Evolutionary conservation across 2,888 invertebrate genomes (phyloP), one percentile per base, ranked within the genome.

Genomic region (Cetonia aurata): DNA sequence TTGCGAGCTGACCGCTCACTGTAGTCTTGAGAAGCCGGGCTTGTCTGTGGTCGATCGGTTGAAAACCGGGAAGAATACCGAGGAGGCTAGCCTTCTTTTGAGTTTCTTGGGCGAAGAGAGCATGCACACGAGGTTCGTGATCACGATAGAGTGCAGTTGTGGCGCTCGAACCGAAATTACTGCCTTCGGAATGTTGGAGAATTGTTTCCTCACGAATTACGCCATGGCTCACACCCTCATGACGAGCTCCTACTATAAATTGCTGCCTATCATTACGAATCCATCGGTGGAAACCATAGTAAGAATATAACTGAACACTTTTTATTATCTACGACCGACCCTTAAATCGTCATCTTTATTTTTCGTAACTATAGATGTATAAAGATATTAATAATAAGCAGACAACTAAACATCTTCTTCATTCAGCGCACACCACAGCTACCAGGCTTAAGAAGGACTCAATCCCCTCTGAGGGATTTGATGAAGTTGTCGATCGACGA

Each of bases 151-250:
- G 6, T 83, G 83, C 66, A 71, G 76, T 6, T 82, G 82, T 52
- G 73, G 73, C 0, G 68, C 73, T 9, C 42, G 52, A 0, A 73
- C 53, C 37, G 55, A 62, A 0, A 42, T 81, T 6, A 60, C 66
- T 12, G 69, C 81, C 1, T 77, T 71, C 53, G 78, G 77, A 8
- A 76, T 78, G n/a, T 78, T 81, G 1, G 83, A 85, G 69, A 82
- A 83, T 65, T 80, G 80, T 70, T 72, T 81, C n/a, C 60, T 84
- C 31, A 81, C 84, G 0, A 83, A 80, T 9, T 80, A 84, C 52
- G 73, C 77, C 2, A 77, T 78, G 70, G n/a, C 72, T 13, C 13
- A 44, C 42, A 60, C 60, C n/a, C 44, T 41, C 3, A 19, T 60
- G 15, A 25, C 25, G 52, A 52, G 6, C 17, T 12, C 52, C 1